Percentiles rank a stretch among this genome's conserved stretches.
Conservation (phyloP, 2,797 vertebrate species). For the Hemitrygon akajei region DNA sequence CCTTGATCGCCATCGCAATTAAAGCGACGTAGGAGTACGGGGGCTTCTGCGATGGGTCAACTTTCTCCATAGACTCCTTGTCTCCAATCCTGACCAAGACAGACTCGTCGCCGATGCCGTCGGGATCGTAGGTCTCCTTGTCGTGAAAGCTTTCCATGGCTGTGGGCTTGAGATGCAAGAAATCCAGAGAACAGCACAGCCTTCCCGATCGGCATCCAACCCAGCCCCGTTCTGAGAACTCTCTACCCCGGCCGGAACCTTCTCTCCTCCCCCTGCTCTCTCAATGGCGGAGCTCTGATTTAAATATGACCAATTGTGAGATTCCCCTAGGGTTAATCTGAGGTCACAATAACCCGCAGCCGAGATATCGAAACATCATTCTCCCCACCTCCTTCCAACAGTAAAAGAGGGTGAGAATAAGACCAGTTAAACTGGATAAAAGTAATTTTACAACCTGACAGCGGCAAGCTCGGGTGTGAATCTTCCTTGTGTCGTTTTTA, state of each 20-base stretch:
- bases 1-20: conserved; percentile 73
- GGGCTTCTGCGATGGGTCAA: conserved; percentile 55
- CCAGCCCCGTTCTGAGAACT: background rate
- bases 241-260: background rate
- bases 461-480: background rate
- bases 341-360: background rate
- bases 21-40: conserved; percentile 76
- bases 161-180: background rate
- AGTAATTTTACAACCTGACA: background rate
- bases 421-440: background rate
- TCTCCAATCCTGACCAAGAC: background rate
- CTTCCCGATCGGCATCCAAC: background rate
- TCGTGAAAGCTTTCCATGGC: conserved; percentile 1
- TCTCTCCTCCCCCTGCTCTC: background rate
- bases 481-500: background rate
- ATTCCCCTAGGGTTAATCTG: background rate
- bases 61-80: background rate
- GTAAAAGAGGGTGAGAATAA: background rate
- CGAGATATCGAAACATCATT: background rate
- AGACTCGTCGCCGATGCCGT: background rate
- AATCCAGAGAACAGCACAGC: background rate
- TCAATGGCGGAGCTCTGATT: conserved; percentile 4
- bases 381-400: background rate
- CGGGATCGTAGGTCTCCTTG: background rate
- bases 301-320: conserved; percentile 14